phyloP scores from a whole-genome alignment of 2,797 vertebrate genomes.

The Margarornis squamiger region DNA sequence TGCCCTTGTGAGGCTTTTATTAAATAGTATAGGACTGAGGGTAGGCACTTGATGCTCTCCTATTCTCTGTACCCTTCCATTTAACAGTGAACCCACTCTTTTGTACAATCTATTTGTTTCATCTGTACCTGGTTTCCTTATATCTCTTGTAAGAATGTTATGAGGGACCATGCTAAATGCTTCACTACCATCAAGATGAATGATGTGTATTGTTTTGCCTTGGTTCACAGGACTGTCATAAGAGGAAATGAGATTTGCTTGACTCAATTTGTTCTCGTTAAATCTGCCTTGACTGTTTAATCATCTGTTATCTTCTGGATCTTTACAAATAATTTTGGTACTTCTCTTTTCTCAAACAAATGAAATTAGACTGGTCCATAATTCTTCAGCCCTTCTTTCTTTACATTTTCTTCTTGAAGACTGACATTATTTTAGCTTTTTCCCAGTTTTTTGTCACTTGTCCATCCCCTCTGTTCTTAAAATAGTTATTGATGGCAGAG shows the following conservation, averaged over 20 bases:
- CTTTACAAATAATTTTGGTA: neutral
- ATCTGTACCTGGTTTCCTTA: neutral
- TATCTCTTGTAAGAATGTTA: neutral
- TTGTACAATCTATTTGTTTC: neutral
- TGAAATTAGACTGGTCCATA: neutral
- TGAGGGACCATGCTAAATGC: neutral
- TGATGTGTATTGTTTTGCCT: neutral
- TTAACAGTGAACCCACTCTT: neutral
- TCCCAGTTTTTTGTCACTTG: neutral
- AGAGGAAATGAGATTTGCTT: conserved; percentile 62
- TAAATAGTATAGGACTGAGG: neutral
- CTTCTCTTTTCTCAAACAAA: conserved; percentile 17
- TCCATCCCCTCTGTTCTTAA: neutral
- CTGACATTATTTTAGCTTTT: neutral
- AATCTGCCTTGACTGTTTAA: conserved; percentile 41
- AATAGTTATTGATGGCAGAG: neutral
- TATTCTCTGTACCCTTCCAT: neutral
- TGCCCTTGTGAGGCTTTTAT: neutral
- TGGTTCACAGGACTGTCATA: neutral
- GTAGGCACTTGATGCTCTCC: neutral
- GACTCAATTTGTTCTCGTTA: conserved; percentile 26
- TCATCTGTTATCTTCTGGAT: conserved; percentile 35
- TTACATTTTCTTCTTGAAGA: neutral
- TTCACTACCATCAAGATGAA: conserved; percentile 19
- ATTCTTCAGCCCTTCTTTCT: neutral